Evolutionary conservation across 2,797 vertebrate genomes (phyloP).

Genomic region (Danio jaintianensis): DNA sequence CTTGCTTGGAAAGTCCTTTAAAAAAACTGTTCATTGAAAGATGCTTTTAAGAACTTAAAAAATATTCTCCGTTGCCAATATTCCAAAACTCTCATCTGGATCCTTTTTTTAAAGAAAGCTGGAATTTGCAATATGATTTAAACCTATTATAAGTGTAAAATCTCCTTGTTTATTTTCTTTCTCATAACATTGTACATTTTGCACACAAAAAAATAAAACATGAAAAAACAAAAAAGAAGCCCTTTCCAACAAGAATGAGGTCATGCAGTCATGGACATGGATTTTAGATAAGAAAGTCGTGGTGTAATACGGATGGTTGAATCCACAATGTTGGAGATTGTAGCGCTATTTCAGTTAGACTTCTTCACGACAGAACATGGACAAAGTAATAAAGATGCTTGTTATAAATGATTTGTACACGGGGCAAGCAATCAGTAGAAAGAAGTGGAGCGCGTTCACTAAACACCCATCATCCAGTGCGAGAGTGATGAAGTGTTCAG

Average conservation of each 20-base stretch:
- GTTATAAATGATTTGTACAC: slow-evolving; percentile 24
- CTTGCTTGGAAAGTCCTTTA: too few species aligned
- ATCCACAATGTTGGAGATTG: neutral
- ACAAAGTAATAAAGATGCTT: slow-evolving; percentile 29
- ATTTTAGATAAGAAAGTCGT: slow-evolving; percentile 3
- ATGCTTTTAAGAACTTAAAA: too few species aligned
- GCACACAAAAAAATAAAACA: neutral
- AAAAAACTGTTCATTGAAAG: too few species aligned
- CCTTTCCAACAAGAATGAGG: neutral
- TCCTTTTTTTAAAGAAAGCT: too few species aligned
- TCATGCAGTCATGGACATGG: neutral
- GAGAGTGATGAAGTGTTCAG: slow-evolving; percentile 52
- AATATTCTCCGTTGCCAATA: too few species aligned
- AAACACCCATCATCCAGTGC: slow-evolving; percentile 41
- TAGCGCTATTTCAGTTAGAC: neutral
- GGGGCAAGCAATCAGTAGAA: slow-evolving; percentile 12
- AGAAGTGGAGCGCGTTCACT: slow-evolving; percentile 18
- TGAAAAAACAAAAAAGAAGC: neutral
- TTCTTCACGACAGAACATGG: neutral
- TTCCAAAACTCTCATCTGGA: too few species aligned
- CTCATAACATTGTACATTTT: neutral
- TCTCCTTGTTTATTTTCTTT: neutral
- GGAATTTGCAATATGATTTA: too few species aligned
- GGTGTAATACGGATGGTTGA: neutral
- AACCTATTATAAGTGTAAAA: too few species aligned